Conservation (phyloP, 1,140 invertebrate genomes). For the Leptinotarsa lineolata region DNA sequence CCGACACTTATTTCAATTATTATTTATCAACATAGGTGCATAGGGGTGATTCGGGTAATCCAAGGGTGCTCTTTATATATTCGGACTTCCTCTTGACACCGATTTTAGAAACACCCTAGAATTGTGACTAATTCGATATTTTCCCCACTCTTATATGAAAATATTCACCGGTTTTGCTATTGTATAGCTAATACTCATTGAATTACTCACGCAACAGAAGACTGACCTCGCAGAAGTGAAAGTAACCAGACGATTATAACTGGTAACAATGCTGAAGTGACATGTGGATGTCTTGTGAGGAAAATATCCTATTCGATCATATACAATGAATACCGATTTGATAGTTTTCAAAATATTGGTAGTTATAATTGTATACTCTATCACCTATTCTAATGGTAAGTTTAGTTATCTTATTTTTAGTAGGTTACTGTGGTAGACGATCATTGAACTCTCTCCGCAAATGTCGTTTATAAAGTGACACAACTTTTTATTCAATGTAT, state of each 20-base stretch:
- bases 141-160: no score
- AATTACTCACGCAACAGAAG: background rate
- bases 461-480: no score
- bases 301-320: background rate
- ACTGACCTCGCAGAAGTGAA: constrained; percentile 1
- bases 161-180: no score
- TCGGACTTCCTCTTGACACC: no score
- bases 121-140: no score
- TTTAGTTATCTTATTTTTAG: background rate
- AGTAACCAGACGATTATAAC: background rate
- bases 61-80: no score
- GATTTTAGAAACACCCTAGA: no score
- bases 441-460: background rate
- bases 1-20: no score
- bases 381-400: background rate
- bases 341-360: background rate
- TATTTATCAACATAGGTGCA: no score
- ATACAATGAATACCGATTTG: background rate
- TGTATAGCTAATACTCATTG: background rate
- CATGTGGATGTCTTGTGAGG: background rate
- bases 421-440: background rate
- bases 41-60: no score
- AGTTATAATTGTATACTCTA: background rate
- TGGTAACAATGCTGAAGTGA: background rate
- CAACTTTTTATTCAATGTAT: no score